Evolutionary conservation across 2,797 vertebrate species (phyloP).

Genomic region (Mormyrus hasselquistii): DNA sequence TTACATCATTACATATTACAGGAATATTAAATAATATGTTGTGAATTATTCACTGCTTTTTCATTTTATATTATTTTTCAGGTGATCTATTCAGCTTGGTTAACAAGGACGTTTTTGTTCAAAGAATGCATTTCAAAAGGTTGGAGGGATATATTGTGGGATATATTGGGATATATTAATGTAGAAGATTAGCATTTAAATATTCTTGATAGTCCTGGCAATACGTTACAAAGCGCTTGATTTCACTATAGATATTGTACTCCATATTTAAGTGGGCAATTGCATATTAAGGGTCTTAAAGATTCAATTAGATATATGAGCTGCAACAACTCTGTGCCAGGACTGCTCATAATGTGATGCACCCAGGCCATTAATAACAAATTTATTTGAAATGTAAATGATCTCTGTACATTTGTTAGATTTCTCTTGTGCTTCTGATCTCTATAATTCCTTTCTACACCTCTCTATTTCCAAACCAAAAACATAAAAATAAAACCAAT

Average conservation of each 20-base stretch:
- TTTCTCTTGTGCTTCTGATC: neutral
- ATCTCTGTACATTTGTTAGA: neutral
- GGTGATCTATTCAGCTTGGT: slow-evolving; percentile 37
- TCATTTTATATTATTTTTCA: slow-evolving; percentile 29
- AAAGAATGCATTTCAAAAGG: slow-evolving; percentile 20
- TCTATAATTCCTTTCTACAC: slow-evolving; percentile 24
- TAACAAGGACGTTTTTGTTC: slow-evolving; percentile 34
- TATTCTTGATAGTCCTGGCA: neutral
- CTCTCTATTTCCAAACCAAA: neutral
- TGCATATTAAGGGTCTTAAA: neutral
- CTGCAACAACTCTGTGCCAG: neutral
- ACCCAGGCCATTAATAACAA: neutral
- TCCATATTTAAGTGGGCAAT: neutral
- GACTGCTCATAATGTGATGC: neutral
- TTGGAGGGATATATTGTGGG: neutral
- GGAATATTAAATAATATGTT: neutral
- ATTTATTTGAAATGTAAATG: neutral
- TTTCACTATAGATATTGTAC: neutral
- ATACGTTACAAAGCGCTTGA: neutral
- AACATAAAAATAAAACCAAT: neutral
- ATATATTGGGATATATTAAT: slow-evolving; percentile 5
- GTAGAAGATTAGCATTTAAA: neutral
- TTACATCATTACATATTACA: neutral
- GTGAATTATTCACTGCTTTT: neutral
- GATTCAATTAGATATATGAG: neutral